These are phyloP conservation scores for Heliornis fulica DNA, from an alignment of 2,113 vertebrate genomes.

Conservation along the genomic window DNA sequence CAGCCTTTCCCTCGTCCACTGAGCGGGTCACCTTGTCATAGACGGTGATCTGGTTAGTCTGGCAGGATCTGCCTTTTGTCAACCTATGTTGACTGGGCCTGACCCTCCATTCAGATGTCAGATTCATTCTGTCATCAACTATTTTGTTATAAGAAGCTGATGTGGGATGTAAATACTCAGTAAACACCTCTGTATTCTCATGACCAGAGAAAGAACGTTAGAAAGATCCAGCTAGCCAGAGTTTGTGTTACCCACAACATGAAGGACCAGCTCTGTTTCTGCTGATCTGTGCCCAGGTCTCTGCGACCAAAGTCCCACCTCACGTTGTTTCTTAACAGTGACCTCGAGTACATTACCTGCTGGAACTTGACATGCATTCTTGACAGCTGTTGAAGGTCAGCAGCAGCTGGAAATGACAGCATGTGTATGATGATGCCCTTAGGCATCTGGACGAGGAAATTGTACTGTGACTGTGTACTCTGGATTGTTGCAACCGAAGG, in stretches of 20 bases:
- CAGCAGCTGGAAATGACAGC: constrained; percentile 24
- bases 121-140: background rate
- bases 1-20: too few relatives aligned
- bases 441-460: constrained; percentile 29
- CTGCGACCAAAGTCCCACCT: background rate
- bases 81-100: too few relatives aligned
- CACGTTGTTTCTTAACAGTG: background rate
- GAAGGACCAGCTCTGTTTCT: background rate
- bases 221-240: background rate
- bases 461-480: background rate
- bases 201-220: background rate
- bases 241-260: background rate
- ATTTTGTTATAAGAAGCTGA: background rate
- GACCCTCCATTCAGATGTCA: too few relatives aligned
- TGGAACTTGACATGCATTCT: constrained; percentile 44
- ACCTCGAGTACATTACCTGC: background rate
- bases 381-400: constrained; percentile 36
- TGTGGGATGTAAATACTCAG: background rate
- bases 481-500: constrained; percentile 24
- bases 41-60: too few relatives aligned
- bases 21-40: too few relatives aligned
- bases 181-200: background rate
- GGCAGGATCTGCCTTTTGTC: too few relatives aligned
- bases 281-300: too few relatives aligned
- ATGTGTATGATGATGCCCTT: background rate